Evolutionary conservation across 2,797 vertebrate species (phyloP).

Genomic region (Luscinia megarhynchos): DNA sequence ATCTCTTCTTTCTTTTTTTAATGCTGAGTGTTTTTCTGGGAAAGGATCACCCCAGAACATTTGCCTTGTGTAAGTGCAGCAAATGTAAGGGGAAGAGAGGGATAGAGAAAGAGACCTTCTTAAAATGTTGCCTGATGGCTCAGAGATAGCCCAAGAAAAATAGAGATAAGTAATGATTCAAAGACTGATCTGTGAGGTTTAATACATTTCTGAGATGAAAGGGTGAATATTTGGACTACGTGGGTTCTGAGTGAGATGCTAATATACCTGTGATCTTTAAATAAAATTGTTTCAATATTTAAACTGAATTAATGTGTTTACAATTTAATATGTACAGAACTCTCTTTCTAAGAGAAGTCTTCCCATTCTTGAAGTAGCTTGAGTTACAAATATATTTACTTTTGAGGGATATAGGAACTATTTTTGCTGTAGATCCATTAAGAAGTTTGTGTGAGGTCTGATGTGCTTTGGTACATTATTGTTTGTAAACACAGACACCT

Average conservation of each 20-base stretch:
- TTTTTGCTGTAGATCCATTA: background rate
- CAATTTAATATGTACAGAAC: background rate
- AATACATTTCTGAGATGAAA: background rate
- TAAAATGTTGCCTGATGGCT: slow-evolving; percentile 17
- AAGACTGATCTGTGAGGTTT: background rate
- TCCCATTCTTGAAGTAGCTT: background rate
- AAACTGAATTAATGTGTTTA: background rate
- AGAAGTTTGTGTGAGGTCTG: background rate
- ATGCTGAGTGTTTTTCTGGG: slow-evolving; percentile 25
- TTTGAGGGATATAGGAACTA: background rate
- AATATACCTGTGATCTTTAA: background rate
- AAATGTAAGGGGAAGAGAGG: background rate
- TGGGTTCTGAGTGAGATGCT: background rate
- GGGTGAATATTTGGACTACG: background rate
- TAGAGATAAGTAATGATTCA: background rate
- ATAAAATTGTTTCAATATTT: background rate
- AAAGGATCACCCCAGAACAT: background rate
- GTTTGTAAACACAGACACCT: background rate
- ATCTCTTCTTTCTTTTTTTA: background rate
- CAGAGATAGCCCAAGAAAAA: background rate
- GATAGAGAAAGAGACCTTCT: background rate
- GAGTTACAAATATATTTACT: background rate
- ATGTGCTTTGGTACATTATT: background rate
- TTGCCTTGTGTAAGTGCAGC: background rate
- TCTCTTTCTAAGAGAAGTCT: background rate